Conservation (phyloP, 2,888 invertebrate genomes). For the Drosophila planitibia region DNA sequence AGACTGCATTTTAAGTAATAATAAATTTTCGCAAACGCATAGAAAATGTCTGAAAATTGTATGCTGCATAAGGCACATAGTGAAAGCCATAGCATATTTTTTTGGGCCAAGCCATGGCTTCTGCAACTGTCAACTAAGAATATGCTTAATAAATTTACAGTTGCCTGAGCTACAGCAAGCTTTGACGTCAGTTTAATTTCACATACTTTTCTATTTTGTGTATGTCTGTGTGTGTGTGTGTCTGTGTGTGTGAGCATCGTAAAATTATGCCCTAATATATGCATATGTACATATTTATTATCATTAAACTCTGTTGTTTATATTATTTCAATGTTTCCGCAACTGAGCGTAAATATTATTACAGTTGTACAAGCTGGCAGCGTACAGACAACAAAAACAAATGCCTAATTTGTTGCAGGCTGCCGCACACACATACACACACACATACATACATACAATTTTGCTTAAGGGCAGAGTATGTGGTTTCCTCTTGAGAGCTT, state of each 20-base stretch:
- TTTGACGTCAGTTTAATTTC: slow-evolving; percentile 9
- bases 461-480: slow-evolving; percentile 29
- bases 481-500: slow-evolving; percentile 21
- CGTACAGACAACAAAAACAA: slow-evolving; percentile 42
- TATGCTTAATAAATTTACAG: slow-evolving; percentile 46
- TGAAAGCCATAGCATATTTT: slow-evolving; percentile 38
- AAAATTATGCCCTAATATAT: slow-evolving; percentile 52
- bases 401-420: slow-evolving; percentile 41
- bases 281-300: slow-evolving; percentile 55
- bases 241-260: slow-evolving; percentile 1
- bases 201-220: neutral
- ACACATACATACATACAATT: slow-evolving; percentile 12
- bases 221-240: neutral
- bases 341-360: slow-evolving; percentile 68
- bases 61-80: slow-evolving; percentile 16
- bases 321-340: slow-evolving; percentile 70
- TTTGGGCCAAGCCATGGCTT: slow-evolving; percentile 22
- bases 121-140: slow-evolving; percentile 35
- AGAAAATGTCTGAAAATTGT: slow-evolving; percentile 33
- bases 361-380: slow-evolving; percentile 50
- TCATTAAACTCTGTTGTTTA: slow-evolving; percentile 70
- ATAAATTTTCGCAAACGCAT: slow-evolving; percentile 54
- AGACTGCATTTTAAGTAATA: slow-evolving; percentile 50
- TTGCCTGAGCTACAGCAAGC: slow-evolving; percentile 13
- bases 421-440: slow-evolving; percentile 1